Base-by-base conservation (phyloP, 2,888 invertebrate genomes). In the Dryobota labecula region DNA sequence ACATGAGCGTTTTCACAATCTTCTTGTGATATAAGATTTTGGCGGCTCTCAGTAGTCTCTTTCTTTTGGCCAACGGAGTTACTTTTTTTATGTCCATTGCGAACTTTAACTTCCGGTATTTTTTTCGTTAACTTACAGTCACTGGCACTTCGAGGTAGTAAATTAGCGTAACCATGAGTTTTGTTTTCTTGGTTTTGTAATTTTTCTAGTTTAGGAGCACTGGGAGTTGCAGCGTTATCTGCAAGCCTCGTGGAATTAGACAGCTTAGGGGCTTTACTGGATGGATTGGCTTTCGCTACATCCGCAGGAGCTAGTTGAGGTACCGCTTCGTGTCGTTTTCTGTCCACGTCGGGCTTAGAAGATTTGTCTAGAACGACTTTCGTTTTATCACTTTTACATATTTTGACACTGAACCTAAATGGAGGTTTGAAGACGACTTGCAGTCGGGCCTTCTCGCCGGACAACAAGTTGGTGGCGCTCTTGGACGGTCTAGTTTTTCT, bases 401-500 rank as follows among this genome's bases (percentile, higher is more conserved):
- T 96, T 90, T 98, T 98, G 68, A 98, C 97, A 91, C 98, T 98
- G 92, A 98, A 98, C 88, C 98, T 98, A 93, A 98, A 98, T 18
- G 98, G 98, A 64, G 98, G 98, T 90, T 98, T 98, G 91, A 98
- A 98, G 38, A 98, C 98, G 47, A 98, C 98, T 92, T 98, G 98
- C 33, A 98, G 94, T 82, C 98, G 97, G 18, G 98, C 97, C 90
- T 98, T 98, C 85, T 97, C 97, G 69, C 96, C 96, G 56, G 96
- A 94, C n/a, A 97, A 92, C 51, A 98, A 95, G 87, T 97, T 97
- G 27, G 97, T 97, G 76, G 97, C 97, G 86, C 98, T 98, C 87
- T 97, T 97, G 83, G 97, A 97, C 80, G 96, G 96, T 87, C 96
- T 93, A 36, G 96, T 93, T 88, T 96, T 95, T 62, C 94, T 89